Percentiles rank a stretch among this genome's conserved stretches.
These are phyloP conservation scores for Phalacrocorax brasilianus DNA, from an alignment of 2,113 vertebrate species.

Conservation along the genomic window DNA sequence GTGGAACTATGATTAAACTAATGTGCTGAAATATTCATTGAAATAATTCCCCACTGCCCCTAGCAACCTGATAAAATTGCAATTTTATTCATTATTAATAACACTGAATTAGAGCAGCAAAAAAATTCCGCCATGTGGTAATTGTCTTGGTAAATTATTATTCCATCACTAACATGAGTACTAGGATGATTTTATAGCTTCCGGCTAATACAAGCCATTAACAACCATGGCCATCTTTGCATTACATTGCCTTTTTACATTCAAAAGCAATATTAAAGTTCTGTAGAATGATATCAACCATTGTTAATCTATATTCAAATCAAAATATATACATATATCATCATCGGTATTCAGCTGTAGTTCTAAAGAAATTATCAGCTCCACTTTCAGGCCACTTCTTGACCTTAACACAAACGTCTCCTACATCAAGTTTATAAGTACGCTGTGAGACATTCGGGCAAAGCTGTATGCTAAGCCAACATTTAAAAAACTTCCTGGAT, in stretches of 20 bases:
- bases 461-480: not conserved
- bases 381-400: not conserved
- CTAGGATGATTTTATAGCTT: slow-evolving; percentile 88
- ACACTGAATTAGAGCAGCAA: slow-evolving; percentile 88
- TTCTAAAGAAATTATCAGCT: not conserved
- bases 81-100: slow-evolving; percentile 99
- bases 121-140: slow-evolving; percentile 90
- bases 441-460: not conserved
- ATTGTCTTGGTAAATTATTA: slow-evolving; percentile 99
- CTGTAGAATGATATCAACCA: slow-evolving; percentile 20
- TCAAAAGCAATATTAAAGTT: slow-evolving; percentile 64
- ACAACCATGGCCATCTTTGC: slow-evolving; percentile 72
- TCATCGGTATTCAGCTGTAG: not conserved
- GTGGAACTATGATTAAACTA: slow-evolving; percentile 97
- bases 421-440: not conserved
- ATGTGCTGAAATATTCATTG: slow-evolving; percentile 99
- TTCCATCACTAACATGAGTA: slow-evolving; percentile 84
- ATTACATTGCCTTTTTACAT: slow-evolving; percentile 73
- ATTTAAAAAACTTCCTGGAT: not conserved
- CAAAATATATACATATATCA: not conserved
- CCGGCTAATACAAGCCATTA: slow-evolving; percentile 91
- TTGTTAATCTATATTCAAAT: not conserved
- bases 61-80: slow-evolving; percentile 92
- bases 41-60: slow-evolving; percentile 92
- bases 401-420: not conserved